A percentile compares a stretch with the other conserved stretches of the same genome.
Evolutionary conservation across 1,140 invertebrate genomes (phyloP).

Genomic region (Pachyrhynchus sulphureomaculatus): DNA sequence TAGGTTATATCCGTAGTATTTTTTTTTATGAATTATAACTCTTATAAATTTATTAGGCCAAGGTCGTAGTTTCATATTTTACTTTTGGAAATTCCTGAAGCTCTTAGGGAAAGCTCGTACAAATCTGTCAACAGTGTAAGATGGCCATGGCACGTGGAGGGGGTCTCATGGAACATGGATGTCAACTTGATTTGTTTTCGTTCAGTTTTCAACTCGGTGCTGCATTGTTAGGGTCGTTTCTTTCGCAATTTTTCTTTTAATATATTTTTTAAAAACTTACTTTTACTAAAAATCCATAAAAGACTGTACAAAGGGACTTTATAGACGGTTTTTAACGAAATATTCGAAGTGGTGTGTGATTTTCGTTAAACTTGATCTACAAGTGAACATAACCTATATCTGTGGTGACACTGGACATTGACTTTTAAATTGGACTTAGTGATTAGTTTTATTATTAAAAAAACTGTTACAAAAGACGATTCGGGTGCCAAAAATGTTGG

Average conservation of each 20-base stretch:
- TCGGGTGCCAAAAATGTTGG: not conserved
- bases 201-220: constrained; percentile 6
- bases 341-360: not conserved
- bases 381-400: constrained; percentile 18
- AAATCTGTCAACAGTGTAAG: not conserved
- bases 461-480: not conserved
- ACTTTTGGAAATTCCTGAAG: not conserved
- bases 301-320: not conserved
- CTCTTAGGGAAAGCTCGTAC: not conserved
- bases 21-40: too few species aligned
- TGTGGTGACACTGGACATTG: constrained; percentile 16
- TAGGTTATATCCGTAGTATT: too few species aligned
- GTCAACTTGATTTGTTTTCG: constrained; percentile 28
- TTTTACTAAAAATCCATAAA: not conserved
- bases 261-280: constrained; percentile 1
- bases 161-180: constrained; percentile 30
- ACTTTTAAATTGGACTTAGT: constrained; percentile 26
- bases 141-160: constrained; percentile 21
- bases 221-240: not conserved
- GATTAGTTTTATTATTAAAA: constrained; percentile 2
- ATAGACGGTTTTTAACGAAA: too few species aligned
- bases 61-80: not conserved
- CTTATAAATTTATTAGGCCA: too few species aligned
- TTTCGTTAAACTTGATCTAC: not conserved
- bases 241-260: constrained; percentile 13